Evolutionary conservation across 2,888 invertebrate species (phyloP), one percentile per base, ranked within the genome.

Genomic region (Pseudanteris insignis): DNA sequence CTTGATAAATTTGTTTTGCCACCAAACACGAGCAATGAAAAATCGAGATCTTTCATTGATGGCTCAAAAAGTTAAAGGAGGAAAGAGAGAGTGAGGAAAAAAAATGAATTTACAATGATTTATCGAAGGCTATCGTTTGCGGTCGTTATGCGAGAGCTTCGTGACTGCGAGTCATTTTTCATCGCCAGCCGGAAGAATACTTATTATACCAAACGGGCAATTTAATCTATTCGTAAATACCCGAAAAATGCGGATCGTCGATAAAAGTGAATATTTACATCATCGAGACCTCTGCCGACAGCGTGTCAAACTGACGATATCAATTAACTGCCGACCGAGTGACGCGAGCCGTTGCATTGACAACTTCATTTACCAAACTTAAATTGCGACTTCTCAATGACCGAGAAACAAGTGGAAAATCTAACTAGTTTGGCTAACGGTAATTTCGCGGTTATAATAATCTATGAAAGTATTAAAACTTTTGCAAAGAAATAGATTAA

Each of bases 141-240:
- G 60, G 60, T 64, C 63, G 67, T 72, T 71, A 68, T 68, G 67
- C 67, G 63, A 46, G 60, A 65, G 63, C 65, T 68, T 64, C 73
- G 72, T 74, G 72, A 73, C 70, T 68, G 67, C 48, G 62, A 65
- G 65, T 70, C 68, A 73, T 73, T 74, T 74, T 71, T 73, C 70
- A 72, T 60, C 53, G 54, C 37, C 41, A 57, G 60, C 68, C 50
- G 66, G 65, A 69, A 64, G 70, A 71, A 72, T 73, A 71, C 70
- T 70, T 69, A 63, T 63, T 63, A 66, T 65, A 65, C 63, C 63
- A 57, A 62, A 57, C 65, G 66, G 70, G 68, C 69, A 64, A 69
- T 73, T 72, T 71, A 72, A 73, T 74, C 73, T 72, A 74, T 74
- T 67, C 65, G 65, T 68, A 65, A 63, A 61, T 64, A 50, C 37